Conservation (phyloP, 2,113 vertebrate genomes). For the Tursiops truncatus region DNA sequence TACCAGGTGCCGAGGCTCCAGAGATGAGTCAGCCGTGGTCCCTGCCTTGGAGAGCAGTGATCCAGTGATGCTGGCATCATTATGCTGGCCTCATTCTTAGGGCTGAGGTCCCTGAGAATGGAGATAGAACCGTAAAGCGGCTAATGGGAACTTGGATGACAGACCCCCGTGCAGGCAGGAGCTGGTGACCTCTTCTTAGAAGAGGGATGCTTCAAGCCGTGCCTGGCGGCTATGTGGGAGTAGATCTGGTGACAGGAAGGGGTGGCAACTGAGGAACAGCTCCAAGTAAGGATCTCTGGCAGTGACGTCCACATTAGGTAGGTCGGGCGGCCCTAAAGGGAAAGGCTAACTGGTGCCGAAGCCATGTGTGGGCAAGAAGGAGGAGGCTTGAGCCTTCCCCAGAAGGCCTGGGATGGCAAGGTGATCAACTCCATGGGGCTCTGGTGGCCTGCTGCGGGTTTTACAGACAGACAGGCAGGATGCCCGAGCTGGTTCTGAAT, state of each 20-base stretch:
- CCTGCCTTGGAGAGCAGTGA: neutral
- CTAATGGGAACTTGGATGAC: neutral
- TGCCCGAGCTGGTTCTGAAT: neutral
- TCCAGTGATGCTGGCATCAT: neutral
- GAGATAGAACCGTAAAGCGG: neutral
- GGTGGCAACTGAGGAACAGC: neutral
- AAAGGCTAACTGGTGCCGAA: neutral
- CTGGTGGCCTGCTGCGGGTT: neutral
- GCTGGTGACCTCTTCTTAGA: neutral
- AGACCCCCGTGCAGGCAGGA: neutral
- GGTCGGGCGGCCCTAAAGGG: neutral
- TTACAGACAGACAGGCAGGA: neutral
- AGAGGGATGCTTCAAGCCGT: neutral
- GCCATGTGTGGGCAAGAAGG: neutral
- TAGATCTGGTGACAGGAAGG: neutral
- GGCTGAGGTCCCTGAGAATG: neutral
- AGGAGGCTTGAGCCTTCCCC: neutral
- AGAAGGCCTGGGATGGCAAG: neutral
- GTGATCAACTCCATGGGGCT: accelerated
- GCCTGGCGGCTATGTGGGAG: neutral
- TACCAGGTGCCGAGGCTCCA: too few relatives aligned
- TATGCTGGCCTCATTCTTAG: too few relatives aligned
- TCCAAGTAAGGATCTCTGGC: neutral
- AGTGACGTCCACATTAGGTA: neutral
- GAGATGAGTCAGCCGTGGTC: neutral